These are phyloP conservation scores for Grammomys surdaster DNA, from an alignment of 2,113 vertebrate genomes.

Conservation along the genomic window DNA sequence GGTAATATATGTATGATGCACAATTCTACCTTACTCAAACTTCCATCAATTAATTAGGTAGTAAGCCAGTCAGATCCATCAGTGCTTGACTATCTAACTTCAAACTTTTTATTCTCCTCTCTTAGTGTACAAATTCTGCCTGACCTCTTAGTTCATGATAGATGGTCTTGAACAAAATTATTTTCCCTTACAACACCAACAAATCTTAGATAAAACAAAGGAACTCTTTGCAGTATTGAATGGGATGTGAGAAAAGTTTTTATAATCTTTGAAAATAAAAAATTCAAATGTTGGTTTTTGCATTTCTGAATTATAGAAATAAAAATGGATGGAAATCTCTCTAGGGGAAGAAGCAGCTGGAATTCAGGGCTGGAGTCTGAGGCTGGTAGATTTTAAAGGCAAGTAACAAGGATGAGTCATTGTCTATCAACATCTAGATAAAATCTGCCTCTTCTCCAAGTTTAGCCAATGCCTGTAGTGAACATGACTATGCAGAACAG, in stretches of 20 bases:
- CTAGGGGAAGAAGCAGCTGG: background rate
- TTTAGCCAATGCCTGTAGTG: background rate
- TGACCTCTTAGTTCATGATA: background rate
- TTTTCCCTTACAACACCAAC: background rate
- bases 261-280: background rate
- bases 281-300: background rate
- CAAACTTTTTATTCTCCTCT: background rate
- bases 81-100: background rate
- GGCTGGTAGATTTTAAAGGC: background rate
- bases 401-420: background rate
- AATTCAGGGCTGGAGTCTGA: background rate
- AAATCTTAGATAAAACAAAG: background rate
- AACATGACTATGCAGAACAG: background rate
- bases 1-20: background rate
- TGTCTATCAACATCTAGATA: background rate
- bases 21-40: background rate
- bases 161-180: background rate
- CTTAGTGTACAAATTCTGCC: background rate
- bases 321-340: background rate
- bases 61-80: background rate
- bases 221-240: background rate
- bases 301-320: background rate
- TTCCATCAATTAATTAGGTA: background rate
- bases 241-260: background rate
- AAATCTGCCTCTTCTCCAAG: background rate